These are phyloP conservation scores for Athetis lepigone DNA, from an alignment of 2,888 invertebrate species.

Conservation along the genomic window DNA sequence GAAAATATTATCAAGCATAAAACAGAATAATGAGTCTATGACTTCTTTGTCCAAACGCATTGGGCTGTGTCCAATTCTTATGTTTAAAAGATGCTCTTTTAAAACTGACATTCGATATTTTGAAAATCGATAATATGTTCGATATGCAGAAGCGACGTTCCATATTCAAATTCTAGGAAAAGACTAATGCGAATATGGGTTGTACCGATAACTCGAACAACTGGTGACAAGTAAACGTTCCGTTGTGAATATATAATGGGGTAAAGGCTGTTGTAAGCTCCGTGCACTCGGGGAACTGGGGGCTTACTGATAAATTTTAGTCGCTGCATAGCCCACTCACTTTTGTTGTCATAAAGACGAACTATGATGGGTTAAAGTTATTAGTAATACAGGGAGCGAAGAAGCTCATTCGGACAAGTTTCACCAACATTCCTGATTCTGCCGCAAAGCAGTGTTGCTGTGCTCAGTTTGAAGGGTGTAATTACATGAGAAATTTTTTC, in stretches of 20 bases:
- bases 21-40: no score
- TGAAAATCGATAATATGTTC: slow-evolving; percentile 2
- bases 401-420: no score
- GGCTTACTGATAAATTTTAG: slow-evolving; percentile 22
- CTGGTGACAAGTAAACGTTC: slow-evolving; percentile 44
- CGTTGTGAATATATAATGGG: slow-evolving; percentile 30
- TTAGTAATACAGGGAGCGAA: no score
- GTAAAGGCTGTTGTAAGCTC: slow-evolving; percentile 29
- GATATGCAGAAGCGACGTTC: slow-evolving; percentile 6
- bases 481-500: no score
- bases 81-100: no score
- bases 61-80: neutral
- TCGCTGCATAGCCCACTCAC: neutral
- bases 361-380: neutral
- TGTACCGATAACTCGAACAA: slow-evolving; percentile 50
- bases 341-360: slow-evolving; percentile 3
- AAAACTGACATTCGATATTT: neutral
- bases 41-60: no score
- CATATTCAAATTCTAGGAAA: slow-evolving; percentile 20
- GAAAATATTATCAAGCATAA: no score
- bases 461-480: no score
- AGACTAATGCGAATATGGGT: slow-evolving; percentile 46
- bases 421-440: no score
- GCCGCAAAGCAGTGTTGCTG: no score
- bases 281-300: slow-evolving; percentile 9